Percentiles rank a stretch among this genome's conserved stretches.
Evolutionary conservation across 2,113 vertebrate genomes (phyloP).

Genomic region (Ophiodon elongatus): DNA sequence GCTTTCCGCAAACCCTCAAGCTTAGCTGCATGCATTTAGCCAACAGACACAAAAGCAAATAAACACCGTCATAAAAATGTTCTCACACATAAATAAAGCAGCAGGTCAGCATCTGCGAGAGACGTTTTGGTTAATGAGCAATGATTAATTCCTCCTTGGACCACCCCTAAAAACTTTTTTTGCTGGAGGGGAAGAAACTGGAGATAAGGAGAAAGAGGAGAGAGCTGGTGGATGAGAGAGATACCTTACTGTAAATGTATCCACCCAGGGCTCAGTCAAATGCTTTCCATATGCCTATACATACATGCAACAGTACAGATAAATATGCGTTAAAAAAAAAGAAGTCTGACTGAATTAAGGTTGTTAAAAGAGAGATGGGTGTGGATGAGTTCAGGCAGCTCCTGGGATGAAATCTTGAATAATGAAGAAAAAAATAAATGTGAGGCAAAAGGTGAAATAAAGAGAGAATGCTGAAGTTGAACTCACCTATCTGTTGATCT

Average conservation of each 20-base stretch:
- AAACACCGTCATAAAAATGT: conserved; percentile 75
- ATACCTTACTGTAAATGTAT: background rate
- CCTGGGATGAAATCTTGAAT: background rate
- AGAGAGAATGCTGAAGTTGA: conserved; percentile 1
- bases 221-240: background rate
- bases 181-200: conserved; percentile 5
- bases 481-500: conserved; percentile 80
- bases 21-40: conserved; percentile 67
- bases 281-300: background rate
- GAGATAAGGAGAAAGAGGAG: conserved; percentile 9
- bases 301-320: background rate
- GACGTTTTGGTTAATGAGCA: conserved; percentile 49
- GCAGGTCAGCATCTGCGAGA: conserved; percentile 38
- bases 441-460: background rate
- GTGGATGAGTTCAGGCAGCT: background rate
- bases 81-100: conserved; percentile 67
- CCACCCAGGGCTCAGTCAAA: background rate
- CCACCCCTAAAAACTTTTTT: conserved; percentile 1
- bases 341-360: background rate
- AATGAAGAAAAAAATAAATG: background rate
- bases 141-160: conserved; percentile 35
- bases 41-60: conserved; percentile 78
- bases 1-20: conserved; percentile 74
- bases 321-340: background rate
- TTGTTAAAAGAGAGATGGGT: background rate